Percentiles rank a stretch among this genome's conserved stretches.
These are phyloP conservation scores for Poecile atricapillus DNA, from an alignment of 2,113 vertebrate species.

Conservation along the genomic window DNA sequence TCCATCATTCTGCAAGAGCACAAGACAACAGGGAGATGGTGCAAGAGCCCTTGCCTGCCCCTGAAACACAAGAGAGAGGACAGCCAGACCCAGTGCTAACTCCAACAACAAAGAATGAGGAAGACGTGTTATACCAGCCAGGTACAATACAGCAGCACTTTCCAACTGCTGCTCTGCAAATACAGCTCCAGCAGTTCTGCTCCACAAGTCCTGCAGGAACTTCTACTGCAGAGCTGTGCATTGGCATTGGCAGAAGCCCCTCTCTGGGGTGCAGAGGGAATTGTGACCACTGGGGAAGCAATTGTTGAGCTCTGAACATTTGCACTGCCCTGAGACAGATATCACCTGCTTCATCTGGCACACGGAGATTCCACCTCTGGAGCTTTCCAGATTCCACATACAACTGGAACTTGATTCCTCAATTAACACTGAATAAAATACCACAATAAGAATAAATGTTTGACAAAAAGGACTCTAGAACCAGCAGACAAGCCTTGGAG, in stretches of 20 bases:
- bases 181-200: background rate
- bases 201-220: background rate
- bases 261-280: background rate
- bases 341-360: background rate
- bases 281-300: rapidly evolving
- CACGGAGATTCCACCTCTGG: background rate
- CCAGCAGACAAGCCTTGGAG: background rate
- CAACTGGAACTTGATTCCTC: background rate
- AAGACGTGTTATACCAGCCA: rapidly evolving
- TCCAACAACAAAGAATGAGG: background rate
- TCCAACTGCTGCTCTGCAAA: background rate
- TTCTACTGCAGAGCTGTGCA: background rate
- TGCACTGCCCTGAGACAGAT: background rate
- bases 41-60: background rate
- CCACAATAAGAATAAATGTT: background rate
- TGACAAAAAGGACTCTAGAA: background rate
- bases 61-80: background rate
- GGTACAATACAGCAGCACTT: background rate
- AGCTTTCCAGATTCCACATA: background rate
- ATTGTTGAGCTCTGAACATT: background rate
- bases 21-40: background rate
- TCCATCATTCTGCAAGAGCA: background rate
- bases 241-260: background rate
- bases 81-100: background rate
- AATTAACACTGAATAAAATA: background rate